Evolutionary conservation across 2,888 invertebrate genomes (phyloP).

Genomic region (Eugnorisma glareosa): DNA sequence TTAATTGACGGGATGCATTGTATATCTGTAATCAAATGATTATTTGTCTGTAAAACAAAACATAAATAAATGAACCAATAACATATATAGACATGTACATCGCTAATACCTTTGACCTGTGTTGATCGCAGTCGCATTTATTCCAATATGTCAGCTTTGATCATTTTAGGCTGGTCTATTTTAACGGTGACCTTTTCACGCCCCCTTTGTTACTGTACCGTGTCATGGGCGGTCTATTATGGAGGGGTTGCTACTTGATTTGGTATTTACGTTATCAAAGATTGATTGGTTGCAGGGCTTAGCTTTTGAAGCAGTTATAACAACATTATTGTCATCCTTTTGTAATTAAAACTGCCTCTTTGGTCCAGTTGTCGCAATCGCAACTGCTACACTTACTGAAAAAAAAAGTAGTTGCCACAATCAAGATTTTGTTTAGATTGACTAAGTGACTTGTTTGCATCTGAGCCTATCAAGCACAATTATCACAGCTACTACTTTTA

Average conservation of each 20-base stretch:
- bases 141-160: constrained; percentile 63
- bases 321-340: background rate
- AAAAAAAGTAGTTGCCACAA: too few species aligned
- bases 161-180: constrained; percentile 71
- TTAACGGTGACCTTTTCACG: constrained; percentile 71
- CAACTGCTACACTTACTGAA: too few species aligned
- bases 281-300: background rate
- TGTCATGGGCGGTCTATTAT: constrained; percentile 45
- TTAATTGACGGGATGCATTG: too few species aligned
- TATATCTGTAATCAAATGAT: background rate
- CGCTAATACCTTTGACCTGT: constrained; percentile 65
- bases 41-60: background rate
- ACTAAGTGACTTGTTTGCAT: too few species aligned
- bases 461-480: too few species aligned
- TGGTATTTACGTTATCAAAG: constrained; percentile 34
- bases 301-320: background rate
- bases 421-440: too few species aligned
- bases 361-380: too few species aligned
- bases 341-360: too few species aligned
- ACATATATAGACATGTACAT: constrained; percentile 15
- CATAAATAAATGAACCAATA: too few species aligned
- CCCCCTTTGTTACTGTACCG: constrained; percentile 49
- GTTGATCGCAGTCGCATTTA: constrained; percentile 40
- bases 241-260: constrained; percentile 4
- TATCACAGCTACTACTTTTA: too few species aligned